Conservation (phyloP, 2,888 invertebrate species). For the Xanthorhoe spadicearia region DNA sequence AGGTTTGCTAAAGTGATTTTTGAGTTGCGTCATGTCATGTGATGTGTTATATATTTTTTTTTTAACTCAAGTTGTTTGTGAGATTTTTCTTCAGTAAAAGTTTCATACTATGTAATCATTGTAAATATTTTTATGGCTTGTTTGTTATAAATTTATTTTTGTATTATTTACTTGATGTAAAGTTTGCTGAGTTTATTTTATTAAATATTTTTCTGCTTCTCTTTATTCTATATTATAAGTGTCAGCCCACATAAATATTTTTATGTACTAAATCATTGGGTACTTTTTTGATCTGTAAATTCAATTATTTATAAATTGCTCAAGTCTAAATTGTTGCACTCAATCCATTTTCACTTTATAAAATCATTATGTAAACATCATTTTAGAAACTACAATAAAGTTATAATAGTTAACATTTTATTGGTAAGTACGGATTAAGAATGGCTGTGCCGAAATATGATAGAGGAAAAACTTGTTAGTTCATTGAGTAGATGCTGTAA, state of each 20-base stretch:
- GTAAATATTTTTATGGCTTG: slow-evolving; percentile 65
- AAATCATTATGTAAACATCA: slow-evolving; percentile 42
- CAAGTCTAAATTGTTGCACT: slow-evolving; percentile 43
- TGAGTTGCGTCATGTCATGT: slow-evolving; percentile 40
- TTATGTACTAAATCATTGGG: slow-evolving; percentile 33
- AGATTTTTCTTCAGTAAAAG: slow-evolving; percentile 54
- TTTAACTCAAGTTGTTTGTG: slow-evolving; percentile 38
- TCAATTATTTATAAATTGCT: slow-evolving; percentile 42
- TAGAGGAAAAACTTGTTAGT: slow-evolving; percentile 49
- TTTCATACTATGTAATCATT: slow-evolving; percentile 57
- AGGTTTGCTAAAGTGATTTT: slow-evolving; percentile 45
- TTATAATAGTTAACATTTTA: slow-evolving; percentile 56
- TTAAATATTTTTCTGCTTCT: slow-evolving; percentile 50
- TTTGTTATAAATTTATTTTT: slow-evolving; percentile 59
- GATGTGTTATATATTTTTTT: slow-evolving; percentile 43
- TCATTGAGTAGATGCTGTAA: slow-evolving; percentile 20
- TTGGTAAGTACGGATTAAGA: slow-evolving; percentile 67
- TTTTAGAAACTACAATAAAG: slow-evolving; percentile 50
- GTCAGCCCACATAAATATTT: slow-evolving; percentile 39
- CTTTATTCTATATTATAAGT: slow-evolving; percentile 25
- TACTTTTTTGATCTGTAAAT: slow-evolving; percentile 30
- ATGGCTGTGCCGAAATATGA: slow-evolving; percentile 70
- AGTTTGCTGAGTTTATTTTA: slow-evolving; percentile 65
- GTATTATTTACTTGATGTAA: slow-evolving; percentile 75
- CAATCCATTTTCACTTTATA: slow-evolving; percentile 36